Evolutionary conservation across 2,888 invertebrate genomes (phyloP).

Genomic region (Barypeithes pellucidus): DNA sequence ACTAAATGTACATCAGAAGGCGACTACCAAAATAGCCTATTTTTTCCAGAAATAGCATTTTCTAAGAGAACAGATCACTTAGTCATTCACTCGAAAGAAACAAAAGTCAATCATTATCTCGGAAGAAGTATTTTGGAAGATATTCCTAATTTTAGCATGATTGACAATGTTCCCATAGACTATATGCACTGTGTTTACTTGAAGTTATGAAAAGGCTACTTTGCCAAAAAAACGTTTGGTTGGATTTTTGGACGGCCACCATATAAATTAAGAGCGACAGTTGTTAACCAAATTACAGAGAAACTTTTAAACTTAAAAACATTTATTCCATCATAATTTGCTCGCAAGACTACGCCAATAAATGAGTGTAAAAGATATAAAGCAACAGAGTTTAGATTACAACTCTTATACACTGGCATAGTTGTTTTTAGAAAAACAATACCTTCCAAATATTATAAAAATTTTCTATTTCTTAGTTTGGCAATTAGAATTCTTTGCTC

Average conservation of each 20-base stretch:
- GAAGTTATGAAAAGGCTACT: slow-evolving; percentile 41
- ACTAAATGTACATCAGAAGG: slow-evolving; percentile 42
- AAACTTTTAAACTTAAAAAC: slow-evolving; percentile 33
- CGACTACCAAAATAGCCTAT: slow-evolving; percentile 36
- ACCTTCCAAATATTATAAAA: slow-evolving; percentile 33
- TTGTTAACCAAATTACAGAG: slow-evolving; percentile 23
- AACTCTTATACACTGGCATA: slow-evolving; percentile 43
- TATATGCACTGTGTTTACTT: slow-evolving; percentile 45
- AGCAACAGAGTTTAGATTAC: slow-evolving; percentile 51
- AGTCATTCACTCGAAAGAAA: too few relatives aligned
- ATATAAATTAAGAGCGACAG: slow-evolving; percentile 36
- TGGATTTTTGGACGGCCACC: slow-evolving; percentile 37
- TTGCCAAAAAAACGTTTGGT: slow-evolving; percentile 42
- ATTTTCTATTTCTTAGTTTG: slow-evolving; percentile 41
- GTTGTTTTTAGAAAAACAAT: slow-evolving; percentile 43
- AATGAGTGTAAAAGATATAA: slow-evolving; percentile 49
- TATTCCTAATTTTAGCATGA: slow-evolving; percentile 45
- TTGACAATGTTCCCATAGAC: slow-evolving; percentile 47
- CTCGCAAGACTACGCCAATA: slow-evolving; percentile 39
- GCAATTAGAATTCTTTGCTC: slow-evolving; percentile 38
- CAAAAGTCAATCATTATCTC: slow-evolving; percentile 40
- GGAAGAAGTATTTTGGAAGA: slow-evolving; percentile 39
- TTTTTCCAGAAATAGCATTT: slow-evolving; percentile 35
- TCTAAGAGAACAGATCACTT: slow-evolving; percentile 39
- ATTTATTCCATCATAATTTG: slow-evolving; percentile 48